Evolutionary conservation across 1,140 invertebrate species (phyloP).

Genomic region (Drosophila navojoa): DNA sequence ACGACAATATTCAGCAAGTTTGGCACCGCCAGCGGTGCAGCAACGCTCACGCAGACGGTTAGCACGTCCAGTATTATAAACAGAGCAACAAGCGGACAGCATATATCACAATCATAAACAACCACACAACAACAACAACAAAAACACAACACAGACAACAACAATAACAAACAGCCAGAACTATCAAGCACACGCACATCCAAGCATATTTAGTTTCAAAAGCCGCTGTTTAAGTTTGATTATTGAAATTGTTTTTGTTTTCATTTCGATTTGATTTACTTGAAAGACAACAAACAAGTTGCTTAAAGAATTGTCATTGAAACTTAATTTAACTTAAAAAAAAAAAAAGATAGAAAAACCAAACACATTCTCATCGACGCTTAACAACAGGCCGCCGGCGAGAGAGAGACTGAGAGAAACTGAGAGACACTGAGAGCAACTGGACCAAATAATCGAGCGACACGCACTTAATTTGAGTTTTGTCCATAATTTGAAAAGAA

Average conservation of each 20-base stretch:
- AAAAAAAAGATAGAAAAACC: neutral
- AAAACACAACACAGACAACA: slow-evolving; percentile 19
- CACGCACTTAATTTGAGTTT: slow-evolving; percentile 77
- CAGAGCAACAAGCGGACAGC: slow-evolving; percentile 26
- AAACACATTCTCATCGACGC: slow-evolving; percentile 46
- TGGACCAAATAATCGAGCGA: slow-evolving; percentile 23
- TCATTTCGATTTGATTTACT: slow-evolving; percentile 62
- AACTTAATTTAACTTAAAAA: slow-evolving; percentile 7
- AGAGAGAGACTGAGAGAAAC: slow-evolving; percentile 35
- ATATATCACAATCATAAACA: slow-evolving; percentile 46
- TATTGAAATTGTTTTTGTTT: slow-evolving; percentile 53
- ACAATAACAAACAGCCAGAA: slow-evolving; percentile 30
- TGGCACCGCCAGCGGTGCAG: slow-evolving; percentile 31
- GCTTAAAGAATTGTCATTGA: slow-evolving; percentile 49
- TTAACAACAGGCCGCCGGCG: slow-evolving; percentile 19
- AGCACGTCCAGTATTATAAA: slow-evolving; percentile 63
- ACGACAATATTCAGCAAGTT: slow-evolving; percentile 42
- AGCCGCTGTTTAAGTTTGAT: slow-evolving; percentile 61
- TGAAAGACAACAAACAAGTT: slow-evolving; percentile 32
- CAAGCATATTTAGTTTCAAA: slow-evolving; percentile 47
- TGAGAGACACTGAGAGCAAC: slow-evolving; percentile 22
- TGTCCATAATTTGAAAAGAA: slow-evolving; percentile 69
- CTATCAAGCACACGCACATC: slow-evolving; percentile 39
- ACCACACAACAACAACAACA: slow-evolving; percentile 22
- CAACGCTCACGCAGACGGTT: slow-evolving; percentile 66